These are phyloP conservation scores for Drosophila anomalata DNA, from an alignment of 2,888 invertebrate genomes.

Conservation along the genomic window DNA sequence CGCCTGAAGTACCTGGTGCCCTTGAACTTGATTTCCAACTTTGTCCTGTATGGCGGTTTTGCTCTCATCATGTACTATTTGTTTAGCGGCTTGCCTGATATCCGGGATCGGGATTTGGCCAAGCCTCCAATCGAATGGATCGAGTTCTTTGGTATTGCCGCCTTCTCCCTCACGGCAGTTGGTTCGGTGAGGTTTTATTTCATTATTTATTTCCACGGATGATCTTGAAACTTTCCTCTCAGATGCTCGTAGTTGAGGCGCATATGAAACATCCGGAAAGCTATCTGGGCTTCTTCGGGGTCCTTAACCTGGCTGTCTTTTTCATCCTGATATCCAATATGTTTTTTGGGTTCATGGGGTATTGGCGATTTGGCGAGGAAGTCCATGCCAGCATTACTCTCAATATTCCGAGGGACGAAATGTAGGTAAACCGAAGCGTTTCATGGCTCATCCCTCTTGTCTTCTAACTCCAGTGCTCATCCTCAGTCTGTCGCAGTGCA, in stretches of 20 bases:
- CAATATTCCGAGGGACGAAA: constrained; percentile 89
- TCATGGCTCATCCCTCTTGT: not conserved
- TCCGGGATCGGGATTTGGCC: constrained; percentile 81
- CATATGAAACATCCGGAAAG: constrained; percentile 95
- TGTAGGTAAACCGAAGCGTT: constrained; percentile 85
- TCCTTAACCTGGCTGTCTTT: constrained; percentile 93
- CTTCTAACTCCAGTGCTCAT: not conserved
- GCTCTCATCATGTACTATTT: constrained; percentile 88
- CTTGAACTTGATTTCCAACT: constrained; percentile 93
- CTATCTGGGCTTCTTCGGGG: constrained; percentile 94
- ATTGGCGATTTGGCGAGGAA: constrained; percentile 90
- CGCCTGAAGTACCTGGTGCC: constrained; percentile 94
- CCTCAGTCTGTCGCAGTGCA: constrained; percentile 89
- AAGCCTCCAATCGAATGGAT: constrained; percentile 86
- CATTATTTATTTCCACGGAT: rapidly evolving
- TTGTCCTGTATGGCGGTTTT: constrained; percentile 87
- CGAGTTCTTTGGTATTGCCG: constrained; percentile 94
- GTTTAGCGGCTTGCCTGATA: constrained; percentile 86
- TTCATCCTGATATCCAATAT: constrained; percentile 91
- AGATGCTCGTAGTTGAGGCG: constrained; percentile 97
- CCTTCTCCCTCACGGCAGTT: constrained; percentile 94
- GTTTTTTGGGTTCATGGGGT: constrained; percentile 95
- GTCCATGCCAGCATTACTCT: constrained; percentile 93
- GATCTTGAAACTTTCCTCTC: not conserved
- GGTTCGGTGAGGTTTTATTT: constrained; percentile 87